Evolutionary conservation across 1,140 invertebrate species (phyloP).

Genomic region (Watersipora subatra): DNA sequence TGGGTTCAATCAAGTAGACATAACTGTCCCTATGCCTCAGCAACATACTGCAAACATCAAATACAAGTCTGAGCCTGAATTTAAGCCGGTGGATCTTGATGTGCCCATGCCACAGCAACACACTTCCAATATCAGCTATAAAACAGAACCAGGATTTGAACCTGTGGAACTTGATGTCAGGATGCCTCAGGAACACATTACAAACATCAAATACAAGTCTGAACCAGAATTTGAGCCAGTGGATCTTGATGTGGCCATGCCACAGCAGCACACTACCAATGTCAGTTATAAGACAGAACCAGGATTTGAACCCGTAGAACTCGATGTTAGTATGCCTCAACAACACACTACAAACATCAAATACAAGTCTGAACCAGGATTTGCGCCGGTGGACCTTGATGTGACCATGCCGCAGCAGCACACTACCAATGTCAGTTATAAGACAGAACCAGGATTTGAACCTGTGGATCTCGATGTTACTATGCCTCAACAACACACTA

Average conservation of each 20-base stretch:
- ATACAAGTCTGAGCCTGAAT: background rate
- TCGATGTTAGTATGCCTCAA: background rate
- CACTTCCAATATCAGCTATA: background rate
- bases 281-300: background rate
- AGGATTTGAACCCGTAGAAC: background rate
- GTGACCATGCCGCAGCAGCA: background rate
- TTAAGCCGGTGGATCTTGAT: background rate
- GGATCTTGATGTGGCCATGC: background rate
- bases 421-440: background rate
- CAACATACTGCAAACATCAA: no score
- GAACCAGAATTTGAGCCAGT: background rate
- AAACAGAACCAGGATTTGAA: background rate
- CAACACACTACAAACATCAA: background rate
- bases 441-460: background rate
- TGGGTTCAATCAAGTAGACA: no score
- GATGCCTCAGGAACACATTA: background rate
- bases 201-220: background rate
- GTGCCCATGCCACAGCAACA: background rate
- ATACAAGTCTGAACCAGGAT: background rate
- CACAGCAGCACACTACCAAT: background rate
- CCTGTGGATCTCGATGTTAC: background rate
- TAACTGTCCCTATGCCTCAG: no score
- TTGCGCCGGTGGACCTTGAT: background rate
- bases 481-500: background rate
- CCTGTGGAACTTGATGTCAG: background rate